phyloP scores from a whole-genome alignment of 2,113 vertebrate species.

The Typhlomys cinereus region DNA sequence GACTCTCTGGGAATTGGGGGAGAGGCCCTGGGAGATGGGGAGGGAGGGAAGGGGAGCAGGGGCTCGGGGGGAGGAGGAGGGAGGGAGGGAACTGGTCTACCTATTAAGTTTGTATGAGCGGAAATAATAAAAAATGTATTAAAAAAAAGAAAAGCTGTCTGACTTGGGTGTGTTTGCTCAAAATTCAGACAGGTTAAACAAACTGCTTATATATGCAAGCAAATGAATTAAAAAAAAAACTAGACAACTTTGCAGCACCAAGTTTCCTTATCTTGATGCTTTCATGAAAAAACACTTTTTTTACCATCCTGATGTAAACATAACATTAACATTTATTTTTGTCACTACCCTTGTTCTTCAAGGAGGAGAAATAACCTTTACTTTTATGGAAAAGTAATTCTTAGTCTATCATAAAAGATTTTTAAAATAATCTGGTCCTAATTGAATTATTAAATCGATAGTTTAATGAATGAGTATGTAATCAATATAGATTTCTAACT shows the following conservation, averaged over 20 bases:
- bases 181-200: neutral
- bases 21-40: too few relatives aligned
- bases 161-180: neutral
- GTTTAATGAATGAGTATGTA: conserved; percentile 23
- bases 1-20: too few relatives aligned
- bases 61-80: too few relatives aligned
- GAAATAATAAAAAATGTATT: too few relatives aligned
- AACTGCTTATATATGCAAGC: neutral
- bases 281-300: conserved; percentile 1
- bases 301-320: neutral
- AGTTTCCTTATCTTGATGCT: neutral
- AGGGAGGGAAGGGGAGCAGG: too few relatives aligned
- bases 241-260: neutral
- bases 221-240: neutral
- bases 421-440: neutral
- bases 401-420: neutral
- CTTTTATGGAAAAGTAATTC: conserved; percentile 33
- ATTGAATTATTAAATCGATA: neutral
- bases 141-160: neutral
- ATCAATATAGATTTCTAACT: conserved; percentile 24
- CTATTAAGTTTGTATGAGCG: too few relatives aligned
- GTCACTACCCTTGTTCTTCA: neutral
- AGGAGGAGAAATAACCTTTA: neutral
- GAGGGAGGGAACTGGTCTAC: too few relatives aligned
- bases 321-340: neutral